These are phyloP conservation scores for Xestia c-nigrum DNA, from an alignment of 2,888 invertebrate species.

Conservation along the genomic window DNA sequence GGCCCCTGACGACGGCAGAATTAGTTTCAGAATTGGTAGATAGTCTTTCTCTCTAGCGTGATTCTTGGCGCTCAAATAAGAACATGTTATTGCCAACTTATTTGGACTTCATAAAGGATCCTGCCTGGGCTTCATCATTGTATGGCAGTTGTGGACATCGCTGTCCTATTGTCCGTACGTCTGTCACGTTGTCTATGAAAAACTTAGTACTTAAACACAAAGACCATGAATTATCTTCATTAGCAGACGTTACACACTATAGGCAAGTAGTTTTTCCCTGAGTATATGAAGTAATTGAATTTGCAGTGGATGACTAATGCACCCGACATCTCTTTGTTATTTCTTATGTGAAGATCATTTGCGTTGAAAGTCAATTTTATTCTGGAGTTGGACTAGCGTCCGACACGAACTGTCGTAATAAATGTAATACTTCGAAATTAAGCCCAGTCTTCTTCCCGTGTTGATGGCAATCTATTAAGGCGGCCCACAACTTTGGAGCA, in stretches of 20 bases:
- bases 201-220: conserved; percentile 16
- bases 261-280: neutral
- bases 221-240: conserved; percentile 9
- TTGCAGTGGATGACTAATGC: neutral
- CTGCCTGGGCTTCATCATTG: neutral
- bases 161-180: conserved; percentile 24
- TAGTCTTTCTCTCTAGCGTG: neutral
- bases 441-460: neutral
- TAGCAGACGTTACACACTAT: conserved; percentile 2
- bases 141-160: neutral
- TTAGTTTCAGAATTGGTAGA: neutral
- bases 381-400: too few species aligned
- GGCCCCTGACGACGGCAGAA: neutral
- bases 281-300: conserved; percentile 8
- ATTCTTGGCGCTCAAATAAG: neutral
- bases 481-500: neutral
- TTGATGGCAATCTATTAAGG: neutral
- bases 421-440: neutral
- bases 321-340: neutral
- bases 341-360: neutral
- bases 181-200: conserved; percentile 10
- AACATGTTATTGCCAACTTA: neutral
- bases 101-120: neutral
- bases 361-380: too few species aligned
- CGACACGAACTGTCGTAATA: too few species aligned